These are phyloP conservation scores for Patella pellucida DNA, from an alignment of 2,888 invertebrate genomes.

Conservation along the genomic window DNA sequence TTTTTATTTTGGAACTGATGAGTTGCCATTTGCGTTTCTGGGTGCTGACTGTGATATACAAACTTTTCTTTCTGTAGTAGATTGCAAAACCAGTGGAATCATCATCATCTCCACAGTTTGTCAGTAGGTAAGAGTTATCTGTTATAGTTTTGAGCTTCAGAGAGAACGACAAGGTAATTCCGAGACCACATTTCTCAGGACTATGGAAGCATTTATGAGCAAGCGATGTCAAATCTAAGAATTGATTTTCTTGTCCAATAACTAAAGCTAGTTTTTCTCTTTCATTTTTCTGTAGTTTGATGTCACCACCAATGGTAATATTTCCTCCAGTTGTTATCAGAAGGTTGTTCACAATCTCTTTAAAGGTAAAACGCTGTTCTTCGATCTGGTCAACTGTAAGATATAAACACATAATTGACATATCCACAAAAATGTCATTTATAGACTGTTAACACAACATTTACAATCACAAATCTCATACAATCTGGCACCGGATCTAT, in stretches of 20 bases:
- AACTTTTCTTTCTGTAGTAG: conserved; percentile 34
- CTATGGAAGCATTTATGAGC: conserved; percentile 34
- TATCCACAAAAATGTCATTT: too few relatives aligned
- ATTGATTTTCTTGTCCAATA: background rate
- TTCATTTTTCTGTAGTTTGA: conserved; percentile 23
- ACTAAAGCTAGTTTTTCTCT: conserved; percentile 17
- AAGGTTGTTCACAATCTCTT: conserved; percentile 18
- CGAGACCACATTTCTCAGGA: conserved; percentile 39
- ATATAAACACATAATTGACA: background rate
- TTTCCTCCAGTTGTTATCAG: conserved; percentile 28
- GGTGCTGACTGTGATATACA: conserved; percentile 42
- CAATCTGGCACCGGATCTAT: too few relatives aligned
- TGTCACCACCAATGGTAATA: conserved; percentile 14
- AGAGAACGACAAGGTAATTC: conserved; percentile 38
- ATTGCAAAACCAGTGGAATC: conserved; percentile 37
- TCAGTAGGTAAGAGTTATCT: conserved; percentile 38
- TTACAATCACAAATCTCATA: too few relatives aligned
- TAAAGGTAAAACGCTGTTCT: conserved; percentile 28
- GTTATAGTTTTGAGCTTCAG: conserved; percentile 33
- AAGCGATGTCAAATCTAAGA: conserved; percentile 15
- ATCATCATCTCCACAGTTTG: conserved; percentile 38
- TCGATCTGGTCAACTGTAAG: conserved; percentile 31
- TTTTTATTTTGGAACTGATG: conserved; percentile 19
- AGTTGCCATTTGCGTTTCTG: conserved; percentile 36
- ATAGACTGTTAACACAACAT: too few relatives aligned